phyloP scores from a whole-genome alignment of 2,113 vertebrate species.

The Isurus oxyrinchus region DNA sequence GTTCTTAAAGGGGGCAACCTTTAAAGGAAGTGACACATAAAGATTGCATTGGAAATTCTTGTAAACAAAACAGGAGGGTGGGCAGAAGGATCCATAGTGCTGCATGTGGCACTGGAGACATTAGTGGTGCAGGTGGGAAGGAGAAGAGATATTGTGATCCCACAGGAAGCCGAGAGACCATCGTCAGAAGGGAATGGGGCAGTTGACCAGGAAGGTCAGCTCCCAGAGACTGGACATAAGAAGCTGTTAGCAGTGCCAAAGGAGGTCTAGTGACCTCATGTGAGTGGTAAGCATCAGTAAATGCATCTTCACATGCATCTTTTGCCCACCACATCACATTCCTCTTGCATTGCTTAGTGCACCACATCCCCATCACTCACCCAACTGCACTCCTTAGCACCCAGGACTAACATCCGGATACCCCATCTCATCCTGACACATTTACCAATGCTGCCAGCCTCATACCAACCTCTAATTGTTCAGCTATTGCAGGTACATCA shows the following conservation, averaged over 20 bases:
- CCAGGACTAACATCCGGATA: no score
- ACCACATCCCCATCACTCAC: no score
- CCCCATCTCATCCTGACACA: no score
- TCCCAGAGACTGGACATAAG: neutral
- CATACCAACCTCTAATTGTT: no score
- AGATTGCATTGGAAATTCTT: neutral
- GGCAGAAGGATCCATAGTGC: neutral
- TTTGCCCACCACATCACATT: neutral
- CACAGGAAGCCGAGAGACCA: neutral
- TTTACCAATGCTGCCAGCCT: no score
- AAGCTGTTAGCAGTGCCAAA: no score
- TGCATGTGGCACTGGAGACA: neutral
- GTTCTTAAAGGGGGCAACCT: no score
- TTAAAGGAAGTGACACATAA: neutral
- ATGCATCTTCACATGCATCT: neutral
- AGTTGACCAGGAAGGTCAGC: neutral
- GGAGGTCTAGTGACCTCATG: neutral
- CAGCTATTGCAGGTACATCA: no score
- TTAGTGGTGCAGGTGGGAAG: neutral
- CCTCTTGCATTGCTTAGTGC: no score
- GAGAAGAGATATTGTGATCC: neutral
- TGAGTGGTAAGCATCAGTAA: neutral
- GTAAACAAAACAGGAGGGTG: neutral
- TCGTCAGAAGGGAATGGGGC: neutral
- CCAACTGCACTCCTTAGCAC: neutral